Percentiles rank a stretch among this genome's conserved stretches.
These are phyloP conservation scores for Dipus sagitta DNA, from an alignment of 2,797 vertebrate genomes.

Conservation along the genomic window DNA sequence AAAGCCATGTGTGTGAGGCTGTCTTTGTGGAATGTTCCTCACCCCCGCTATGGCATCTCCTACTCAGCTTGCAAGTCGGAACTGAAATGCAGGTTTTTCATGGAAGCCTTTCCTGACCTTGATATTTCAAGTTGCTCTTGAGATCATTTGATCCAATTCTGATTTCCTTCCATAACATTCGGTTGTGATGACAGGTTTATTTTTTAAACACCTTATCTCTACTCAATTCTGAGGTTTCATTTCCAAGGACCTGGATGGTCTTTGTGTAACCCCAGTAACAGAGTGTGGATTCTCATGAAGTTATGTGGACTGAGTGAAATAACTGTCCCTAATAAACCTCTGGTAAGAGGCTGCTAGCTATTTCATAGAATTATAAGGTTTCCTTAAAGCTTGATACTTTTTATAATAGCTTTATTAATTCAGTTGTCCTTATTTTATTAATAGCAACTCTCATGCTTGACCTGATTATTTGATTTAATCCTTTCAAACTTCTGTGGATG, in stretches of 20 bases:
- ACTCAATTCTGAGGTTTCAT: not conserved
- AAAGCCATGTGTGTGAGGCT: not conserved
- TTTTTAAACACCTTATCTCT: not conserved
- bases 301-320: not conserved
- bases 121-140: not conserved
- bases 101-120: not conserved
- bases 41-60: not conserved
- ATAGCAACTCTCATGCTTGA: not conserved
- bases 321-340: not conserved
- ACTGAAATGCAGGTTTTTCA: not conserved
- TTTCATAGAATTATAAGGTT: not conserved
- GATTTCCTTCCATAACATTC: not conserved
- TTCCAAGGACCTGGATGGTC: not conserved
- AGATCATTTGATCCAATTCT: not conserved
- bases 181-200: not conserved
- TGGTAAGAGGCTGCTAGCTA: not conserved
- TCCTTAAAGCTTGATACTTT: not conserved
- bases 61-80: not conserved
- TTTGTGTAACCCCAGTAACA: not conserved
- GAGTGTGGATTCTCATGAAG: not conserved
- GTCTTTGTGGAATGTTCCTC: not conserved
- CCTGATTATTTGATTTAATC: conserved; percentile 24
- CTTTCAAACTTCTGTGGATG: not conserved
- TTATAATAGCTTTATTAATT: not conserved
- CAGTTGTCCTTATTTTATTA: conserved; percentile 5